Evolutionary conservation across 1,140 invertebrate genomes (phyloP).

Genomic region (Bombus balteatus): DNA sequence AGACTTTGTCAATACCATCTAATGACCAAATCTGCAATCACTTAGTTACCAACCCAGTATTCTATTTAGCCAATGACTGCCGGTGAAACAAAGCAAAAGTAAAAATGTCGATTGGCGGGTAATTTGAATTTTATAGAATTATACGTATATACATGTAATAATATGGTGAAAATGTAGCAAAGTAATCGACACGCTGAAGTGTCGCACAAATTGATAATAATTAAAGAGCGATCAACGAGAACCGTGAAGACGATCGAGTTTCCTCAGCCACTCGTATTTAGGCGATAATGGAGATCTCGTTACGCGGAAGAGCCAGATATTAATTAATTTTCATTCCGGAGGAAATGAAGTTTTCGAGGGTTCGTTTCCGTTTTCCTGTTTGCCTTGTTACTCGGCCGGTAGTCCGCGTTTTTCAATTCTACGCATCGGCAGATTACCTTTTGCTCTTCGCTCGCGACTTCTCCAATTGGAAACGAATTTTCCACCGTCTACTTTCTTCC

Average conservation of each 20-base stretch:
- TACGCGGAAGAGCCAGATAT: neutral
- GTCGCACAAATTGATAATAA: neutral
- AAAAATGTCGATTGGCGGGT: too few species aligned
- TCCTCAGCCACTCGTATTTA: neutral
- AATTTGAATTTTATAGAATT: too few species aligned
- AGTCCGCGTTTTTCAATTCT: neutral
- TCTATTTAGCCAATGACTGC: too few species aligned
- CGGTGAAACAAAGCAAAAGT: too few species aligned
- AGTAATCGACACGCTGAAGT: neutral
- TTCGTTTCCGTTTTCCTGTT: constrained; percentile 7
- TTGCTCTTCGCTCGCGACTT: neutral
- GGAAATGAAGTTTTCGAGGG: constrained; percentile 15
- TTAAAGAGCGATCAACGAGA: neutral
- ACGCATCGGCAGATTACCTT: neutral
- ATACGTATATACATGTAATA: too few species aligned
- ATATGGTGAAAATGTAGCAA: neutral
- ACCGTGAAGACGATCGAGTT: neutral
- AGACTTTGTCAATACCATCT: too few species aligned
- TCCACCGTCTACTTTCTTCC: too few species aligned
- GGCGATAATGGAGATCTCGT: neutral
- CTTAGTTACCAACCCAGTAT: too few species aligned
- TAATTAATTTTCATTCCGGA: constrained; percentile 30
- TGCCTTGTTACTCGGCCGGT: neutral
- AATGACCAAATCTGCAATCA: too few species aligned
- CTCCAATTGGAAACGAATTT: neutral